Conservation (phyloP, 2,113 vertebrate genomes). For the Cyprinodon tularosa region DNA sequence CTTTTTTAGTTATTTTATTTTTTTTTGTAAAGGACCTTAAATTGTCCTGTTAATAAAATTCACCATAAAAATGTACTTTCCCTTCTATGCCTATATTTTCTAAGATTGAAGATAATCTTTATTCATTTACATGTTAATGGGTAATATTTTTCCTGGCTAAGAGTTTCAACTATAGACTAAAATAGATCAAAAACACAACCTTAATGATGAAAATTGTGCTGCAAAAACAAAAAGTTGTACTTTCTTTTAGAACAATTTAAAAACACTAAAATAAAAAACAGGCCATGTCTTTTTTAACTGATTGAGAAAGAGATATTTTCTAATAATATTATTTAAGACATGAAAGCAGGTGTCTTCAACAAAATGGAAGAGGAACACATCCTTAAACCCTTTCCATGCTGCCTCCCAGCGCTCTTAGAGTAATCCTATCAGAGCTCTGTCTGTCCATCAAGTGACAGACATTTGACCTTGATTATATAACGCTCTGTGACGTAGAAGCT, state of each 20-base stretch:
- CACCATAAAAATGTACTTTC: too few relatives aligned
- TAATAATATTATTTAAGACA: background rate
- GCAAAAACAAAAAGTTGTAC: background rate
- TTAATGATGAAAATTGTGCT: background rate
- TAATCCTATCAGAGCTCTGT: conserved; percentile 68
- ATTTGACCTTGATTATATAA: conserved; percentile 71
- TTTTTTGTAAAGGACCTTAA: too few relatives aligned
- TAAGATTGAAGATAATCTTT: background rate
- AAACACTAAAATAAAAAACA: background rate
- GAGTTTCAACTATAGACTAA: background rate
- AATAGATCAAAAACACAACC: background rate
- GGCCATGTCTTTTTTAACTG: background rate
- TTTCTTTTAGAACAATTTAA: background rate
- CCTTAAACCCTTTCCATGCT: conserved; percentile 25
- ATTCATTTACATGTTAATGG: background rate
- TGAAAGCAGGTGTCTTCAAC: conserved; percentile 12
- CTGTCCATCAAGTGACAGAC: conserved; percentile 60
- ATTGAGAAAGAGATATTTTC: background rate
- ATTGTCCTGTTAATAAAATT: too few relatives aligned
- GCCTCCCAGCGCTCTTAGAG: conserved; percentile 36
- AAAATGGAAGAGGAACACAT: conserved; percentile 37
- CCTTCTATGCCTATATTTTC: background rate
- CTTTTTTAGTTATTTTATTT: too few relatives aligned
- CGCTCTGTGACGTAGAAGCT: conserved; percentile 33
- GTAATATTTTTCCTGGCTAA: background rate